Conservation (phyloP, 2,113 vertebrate species). For the Anhinga anhinga region DNA sequence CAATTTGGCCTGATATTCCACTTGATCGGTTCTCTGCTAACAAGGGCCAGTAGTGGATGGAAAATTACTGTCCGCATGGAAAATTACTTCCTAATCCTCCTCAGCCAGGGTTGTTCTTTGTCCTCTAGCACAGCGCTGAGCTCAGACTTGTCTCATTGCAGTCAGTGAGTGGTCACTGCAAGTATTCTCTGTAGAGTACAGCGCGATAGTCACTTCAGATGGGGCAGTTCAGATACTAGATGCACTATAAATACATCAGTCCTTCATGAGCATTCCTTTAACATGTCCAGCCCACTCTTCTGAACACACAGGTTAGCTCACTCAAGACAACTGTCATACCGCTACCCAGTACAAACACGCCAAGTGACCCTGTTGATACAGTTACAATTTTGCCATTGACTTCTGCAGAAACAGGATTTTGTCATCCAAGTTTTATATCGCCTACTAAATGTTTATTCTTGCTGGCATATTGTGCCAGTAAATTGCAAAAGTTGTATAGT, state of each 20-base stretch:
- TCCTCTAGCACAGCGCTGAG: not conserved
- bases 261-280: not conserved
- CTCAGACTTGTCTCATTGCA: not conserved
- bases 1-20: not conserved
- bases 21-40: not conserved
- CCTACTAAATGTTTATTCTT: not conserved
- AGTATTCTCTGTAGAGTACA: not conserved
- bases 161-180: not conserved
- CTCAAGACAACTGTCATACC: not conserved
- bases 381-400: not conserved
- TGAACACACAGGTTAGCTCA: not conserved
- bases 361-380: not conserved
- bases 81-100: not conserved
- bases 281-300: not conserved
- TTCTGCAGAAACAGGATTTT: not conserved
- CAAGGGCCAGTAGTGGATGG: not conserved
- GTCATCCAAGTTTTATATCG: not conserved
- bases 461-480: not conserved
- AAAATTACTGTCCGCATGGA: not conserved
- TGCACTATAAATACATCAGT: not conserved
- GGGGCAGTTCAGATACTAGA: not conserved
- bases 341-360: not conserved
- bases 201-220: not conserved
- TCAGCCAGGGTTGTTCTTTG: not conserved
- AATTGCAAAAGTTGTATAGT: not conserved